Base-by-base conservation (phyloP, 2,888 invertebrate species). In the Baccha elongata region DNA sequence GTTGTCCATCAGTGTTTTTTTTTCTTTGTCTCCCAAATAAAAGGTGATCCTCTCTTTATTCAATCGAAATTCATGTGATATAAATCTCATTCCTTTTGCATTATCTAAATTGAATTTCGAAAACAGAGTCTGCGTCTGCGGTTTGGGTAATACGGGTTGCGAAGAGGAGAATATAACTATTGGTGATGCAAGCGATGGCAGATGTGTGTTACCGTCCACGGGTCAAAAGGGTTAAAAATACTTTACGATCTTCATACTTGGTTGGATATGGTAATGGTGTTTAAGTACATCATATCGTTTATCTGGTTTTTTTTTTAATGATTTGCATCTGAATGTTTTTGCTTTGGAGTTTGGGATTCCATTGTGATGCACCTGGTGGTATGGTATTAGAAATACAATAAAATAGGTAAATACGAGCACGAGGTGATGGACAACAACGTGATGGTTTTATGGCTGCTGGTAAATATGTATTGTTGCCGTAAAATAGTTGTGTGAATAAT, bases 181-280 rank as follows among this genome's bases (percentile, higher is more conserved):
- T 2, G 46, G 68, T 79, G 69, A 71, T 32, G 72, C 67, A 4
- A 10, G 10, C 13, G 15, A 23, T 6, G 26, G 81, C 81, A 83
- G 81, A 76, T 83, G 81, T 73, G 71, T 68, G 76, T 53, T 78
- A 73, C 83, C 64, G 83, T 72, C 83, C 83, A 83, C 72, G 78
- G 83, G 83, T 83, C 83, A 83, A 76, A 81, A 83, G 72, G 83
- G 83, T 72, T 78, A 50, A 58, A 29, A 44, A 50, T 68, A 13
- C 52, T n/a, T 69, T n/a, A 64, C 71, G 67, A 73, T 78, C 48
- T 44, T 50, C 26, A 60, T n/a, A 29, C 6, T 8, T 50, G 50
- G 73, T 23, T 42, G 29, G 23, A 7, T 19, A 1, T 21, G n/a
- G n/a, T 19, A 10, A 13, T 23, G 15, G 37, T 73, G 67, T 74